Percentiles rank a stretch among this genome's conserved stretches.
Conservation (phyloP, 64 coral and sea anemone species). For the Porites australiensis region DNA sequence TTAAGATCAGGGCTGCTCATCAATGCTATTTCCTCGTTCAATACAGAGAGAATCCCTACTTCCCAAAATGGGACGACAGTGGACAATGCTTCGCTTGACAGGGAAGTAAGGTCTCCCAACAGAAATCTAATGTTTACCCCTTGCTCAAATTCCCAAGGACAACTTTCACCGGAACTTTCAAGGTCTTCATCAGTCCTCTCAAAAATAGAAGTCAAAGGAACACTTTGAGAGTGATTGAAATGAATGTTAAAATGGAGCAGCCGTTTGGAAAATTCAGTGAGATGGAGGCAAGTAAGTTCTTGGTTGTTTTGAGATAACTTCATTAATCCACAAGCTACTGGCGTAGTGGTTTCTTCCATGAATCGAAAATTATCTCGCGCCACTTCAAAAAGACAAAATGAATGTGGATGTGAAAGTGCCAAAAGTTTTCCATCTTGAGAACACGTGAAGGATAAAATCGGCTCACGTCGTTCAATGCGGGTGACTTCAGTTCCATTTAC, state of each 20-base stretch:
- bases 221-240: background rate
- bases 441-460: background rate
- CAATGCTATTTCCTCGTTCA: conserved; percentile 2
- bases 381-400: background rate
- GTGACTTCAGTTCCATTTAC: background rate
- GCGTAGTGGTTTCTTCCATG: background rate
- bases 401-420: background rate
- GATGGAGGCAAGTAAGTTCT: background rate
- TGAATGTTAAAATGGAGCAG: background rate
- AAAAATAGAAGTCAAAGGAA: background rate
- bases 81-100: background rate
- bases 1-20: conserved; percentile 10
- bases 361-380: background rate
- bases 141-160: conserved; percentile 4
- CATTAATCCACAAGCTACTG: background rate
- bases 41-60: background rate
- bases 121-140: background rate
- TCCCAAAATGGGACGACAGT: conserved; percentile 3
- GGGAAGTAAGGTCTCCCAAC: background rate
- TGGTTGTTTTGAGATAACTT: background rate
- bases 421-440: background rate
- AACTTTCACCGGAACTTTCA: background rate
- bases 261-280: background rate
- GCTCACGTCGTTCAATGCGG: background rate
- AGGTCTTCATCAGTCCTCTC: background rate